Base-by-base conservation (phyloP, 1,140 invertebrate genomes). In the Sipha flava region DNA sequence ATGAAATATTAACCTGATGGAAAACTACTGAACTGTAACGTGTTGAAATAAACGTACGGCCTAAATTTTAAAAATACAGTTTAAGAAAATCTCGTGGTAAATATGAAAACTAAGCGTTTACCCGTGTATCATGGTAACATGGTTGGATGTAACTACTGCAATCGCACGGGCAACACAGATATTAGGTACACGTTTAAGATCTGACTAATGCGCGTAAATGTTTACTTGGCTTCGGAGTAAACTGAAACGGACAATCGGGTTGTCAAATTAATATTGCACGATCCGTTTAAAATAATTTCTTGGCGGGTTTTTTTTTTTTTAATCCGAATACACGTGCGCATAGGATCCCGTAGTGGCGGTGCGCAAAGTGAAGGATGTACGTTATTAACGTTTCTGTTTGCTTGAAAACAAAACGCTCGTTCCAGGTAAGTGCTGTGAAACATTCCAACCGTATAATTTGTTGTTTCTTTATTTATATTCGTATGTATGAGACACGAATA, bases 371-470 rank as follows among this genome's bases (percentile, higher is more conserved):
- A 52, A 54, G 43, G 70, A 73, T 73, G 31, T 29, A 34, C 47
- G 29, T 52, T 73, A 52, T 73, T 73, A 73, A 49, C 29, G 23
- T 54, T 52, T 52, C 4, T 47, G 26, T 73, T 73, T 45, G 70
- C 70, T 73, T 47, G 0, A 54, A 73, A 73, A 54, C 70, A 52
- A 52, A 73, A 31, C 54, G 18, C 29, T 31, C 49, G 70, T 73
- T 73, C 70, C 70, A 73, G 70, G 70, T 73, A 73, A 52, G 26
- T 54, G 70, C 43, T n/a, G 70, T n/a, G 18, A 6, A 73, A 52
- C 70, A 73, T 73, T 73, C 70, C 45, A 31, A 49, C 29, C 45
- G 31, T 73, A n/a, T 52, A 52, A 73, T 73, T 73, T 31, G 45
- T 73, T 49, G 12, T 21, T 66, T 43, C 40, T 43, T 66, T 40